Evolutionary conservation across 2,113 vertebrate species (phyloP), one percentile per base, ranked within the genome.

Genomic region (Phyllostomus discolor): DNA sequence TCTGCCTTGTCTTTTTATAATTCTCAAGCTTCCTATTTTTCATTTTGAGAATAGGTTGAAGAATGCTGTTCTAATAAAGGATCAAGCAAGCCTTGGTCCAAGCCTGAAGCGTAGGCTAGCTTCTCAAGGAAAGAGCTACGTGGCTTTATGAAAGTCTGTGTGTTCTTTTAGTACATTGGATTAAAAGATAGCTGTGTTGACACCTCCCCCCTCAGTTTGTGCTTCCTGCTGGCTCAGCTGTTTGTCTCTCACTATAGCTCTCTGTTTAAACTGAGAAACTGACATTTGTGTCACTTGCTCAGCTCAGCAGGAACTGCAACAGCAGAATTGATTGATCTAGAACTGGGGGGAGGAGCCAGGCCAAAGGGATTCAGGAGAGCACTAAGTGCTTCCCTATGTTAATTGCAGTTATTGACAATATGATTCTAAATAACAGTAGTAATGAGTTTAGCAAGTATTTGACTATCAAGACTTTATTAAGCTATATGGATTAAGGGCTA

Each of bases 221-320:
- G 91, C 89, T 95, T 93, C 97, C 94, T 92, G 89, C 94, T 87
- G 93, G 91, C 91, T 96, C 94, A 94, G 89, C 83, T 94, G 79
- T 57, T 95, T 91, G 76, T 66, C 89, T 94, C 28, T 90, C 84
- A 38, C 26, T 66, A 88, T 67, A 48, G 73, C 69, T 59, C 54
- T 79, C 73, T 67, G 62, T 73, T 67, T 70, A 59, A 67, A 24
- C 94, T 87, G 82, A 82, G 72, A 88, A 66, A 84, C 79, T 67
- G 57, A 76, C 96, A 69, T 73, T 92, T 92, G 87, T 95, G 76
- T 73, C 73, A 97, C 95, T 93, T 95, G 87, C 90, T 97, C 79
- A 38, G 91, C 94, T 90, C 94, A 96, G 97, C 82, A 70, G 91
- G 94, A 92, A 78, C 66, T 50, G 9, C 33, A 35, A 73, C 93